These are phyloP conservation scores for Melanerpes aurifrons DNA, from an alignment of 2,113 vertebrate species.

Conservation along the genomic window DNA sequence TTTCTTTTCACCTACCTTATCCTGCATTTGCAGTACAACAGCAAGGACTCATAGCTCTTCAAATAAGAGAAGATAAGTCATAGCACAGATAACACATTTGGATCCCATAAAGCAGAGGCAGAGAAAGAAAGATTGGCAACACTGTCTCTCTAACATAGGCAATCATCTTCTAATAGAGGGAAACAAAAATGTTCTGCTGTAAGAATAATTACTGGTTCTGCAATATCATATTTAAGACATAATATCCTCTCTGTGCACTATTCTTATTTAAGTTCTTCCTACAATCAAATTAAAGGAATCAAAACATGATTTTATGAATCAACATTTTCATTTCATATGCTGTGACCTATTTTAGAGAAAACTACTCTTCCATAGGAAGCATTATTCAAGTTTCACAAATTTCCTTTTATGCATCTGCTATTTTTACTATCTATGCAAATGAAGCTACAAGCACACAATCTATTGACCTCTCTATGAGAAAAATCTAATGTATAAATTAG, in stretches of 20 bases:
- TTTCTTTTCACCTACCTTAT: background rate
- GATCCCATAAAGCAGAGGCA: background rate
- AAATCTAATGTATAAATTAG: slow-evolving; percentile 37
- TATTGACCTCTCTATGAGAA: slow-evolving; percentile 5
- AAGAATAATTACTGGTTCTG: background rate
- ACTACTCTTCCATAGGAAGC: background rate
- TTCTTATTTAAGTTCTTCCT: background rate
- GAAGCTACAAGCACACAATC: background rate
- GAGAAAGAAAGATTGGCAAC: background rate
- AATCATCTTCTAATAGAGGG: background rate
- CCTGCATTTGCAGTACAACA: background rate
- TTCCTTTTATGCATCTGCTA: background rate
- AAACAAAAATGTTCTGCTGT: background rate
- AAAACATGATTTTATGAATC: background rate
- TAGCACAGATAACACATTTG: background rate
- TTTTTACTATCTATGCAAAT: background rate
- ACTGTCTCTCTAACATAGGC: background rate
- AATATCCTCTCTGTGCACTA: background rate
- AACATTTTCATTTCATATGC: background rate
- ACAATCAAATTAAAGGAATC: background rate
- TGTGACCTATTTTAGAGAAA: background rate
- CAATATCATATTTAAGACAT: background rate
- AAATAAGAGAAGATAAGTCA: background rate
- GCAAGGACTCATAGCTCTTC: background rate
- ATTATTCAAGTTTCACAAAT: background rate